phyloP scores from a whole-genome alignment of 1,140 invertebrate species.

The Aleiodes sp. region DNA sequence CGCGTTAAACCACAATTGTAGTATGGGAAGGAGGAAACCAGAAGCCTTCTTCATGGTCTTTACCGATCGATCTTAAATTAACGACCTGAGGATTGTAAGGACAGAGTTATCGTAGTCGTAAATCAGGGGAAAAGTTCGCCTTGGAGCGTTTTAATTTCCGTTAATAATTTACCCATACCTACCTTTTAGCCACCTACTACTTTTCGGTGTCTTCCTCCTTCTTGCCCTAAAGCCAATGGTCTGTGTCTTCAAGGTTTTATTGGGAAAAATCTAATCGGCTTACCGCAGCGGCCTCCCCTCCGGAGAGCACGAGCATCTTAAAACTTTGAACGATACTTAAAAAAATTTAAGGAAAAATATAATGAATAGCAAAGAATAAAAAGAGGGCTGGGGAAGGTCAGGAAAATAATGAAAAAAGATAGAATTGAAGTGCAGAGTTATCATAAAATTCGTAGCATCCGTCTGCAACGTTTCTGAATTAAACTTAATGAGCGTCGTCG shows the following conservation, averaged over 20 bases:
- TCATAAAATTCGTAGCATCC: neutral
- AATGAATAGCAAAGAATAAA: too few relatives aligned
- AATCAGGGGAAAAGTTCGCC: slow-evolving; percentile 33
- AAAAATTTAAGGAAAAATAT: neutral
- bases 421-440: neutral
- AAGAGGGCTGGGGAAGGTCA: too few relatives aligned
- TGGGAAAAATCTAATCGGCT: neutral
- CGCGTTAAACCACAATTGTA: slow-evolving; percentile 10
- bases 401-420: neutral
- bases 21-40: neutral
- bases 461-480: slow-evolving; percentile 19
- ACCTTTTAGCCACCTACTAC: neutral
- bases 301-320: neutral
- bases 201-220: neutral
- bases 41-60: neutral
- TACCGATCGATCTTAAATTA: slow-evolving; percentile 36
- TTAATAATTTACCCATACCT: slow-evolving; percentile 39
- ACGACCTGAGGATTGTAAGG: slow-evolving; percentile 34
- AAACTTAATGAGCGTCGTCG: slow-evolving; percentile 26
- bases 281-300: neutral
- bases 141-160: slow-evolving; percentile 40
- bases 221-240: neutral
- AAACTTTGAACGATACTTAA: neutral
- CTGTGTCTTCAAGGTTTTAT: neutral
- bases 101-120: slow-evolving; percentile 38